A percentile compares a stretch with the other conserved stretches of the same genome.
Evolutionary conservation across 2,888 invertebrate genomes (phyloP).

Genomic region (Nymphalis urticae): DNA sequence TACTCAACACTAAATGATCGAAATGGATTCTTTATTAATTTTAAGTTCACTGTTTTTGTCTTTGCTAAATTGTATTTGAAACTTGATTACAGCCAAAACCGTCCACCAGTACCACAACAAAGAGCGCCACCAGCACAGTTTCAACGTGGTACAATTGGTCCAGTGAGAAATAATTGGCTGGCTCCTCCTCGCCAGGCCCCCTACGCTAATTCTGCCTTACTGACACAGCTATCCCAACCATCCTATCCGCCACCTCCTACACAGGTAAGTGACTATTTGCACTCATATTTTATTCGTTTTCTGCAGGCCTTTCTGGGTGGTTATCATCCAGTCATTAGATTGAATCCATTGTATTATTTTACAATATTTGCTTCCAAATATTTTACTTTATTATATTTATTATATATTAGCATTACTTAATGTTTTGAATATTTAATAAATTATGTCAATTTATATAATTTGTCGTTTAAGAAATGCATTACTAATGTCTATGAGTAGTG

Average conservation of each 20-base stretch:
- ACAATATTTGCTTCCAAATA: too few relatives aligned
- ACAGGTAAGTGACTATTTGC: slow-evolving; percentile 42
- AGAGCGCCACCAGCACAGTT: slow-evolving; percentile 38
- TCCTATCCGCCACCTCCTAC: slow-evolving; percentile 78
- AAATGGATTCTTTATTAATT: too few relatives aligned
- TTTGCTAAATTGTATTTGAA: neutral
- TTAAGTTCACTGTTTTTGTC: neutral
- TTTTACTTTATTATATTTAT: too few relatives aligned
- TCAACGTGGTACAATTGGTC: slow-evolving; percentile 39
- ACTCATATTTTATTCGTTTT: neutral
- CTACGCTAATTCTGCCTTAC: slow-evolving; percentile 77
- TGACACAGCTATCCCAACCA: slow-evolving; percentile 84
- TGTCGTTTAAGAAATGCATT: neutral
- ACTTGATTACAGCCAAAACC: slow-evolving; percentile 15
- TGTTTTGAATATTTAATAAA: too few relatives aligned
- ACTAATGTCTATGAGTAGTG: too few relatives aligned
- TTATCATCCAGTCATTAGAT: too few relatives aligned
- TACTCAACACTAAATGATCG: too few relatives aligned
- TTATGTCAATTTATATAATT: too few relatives aligned
- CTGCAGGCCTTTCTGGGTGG: neutral
- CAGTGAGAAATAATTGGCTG: slow-evolving; percentile 49
- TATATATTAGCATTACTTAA: too few relatives aligned
- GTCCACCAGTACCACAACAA: slow-evolving; percentile 24
- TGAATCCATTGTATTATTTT: too few relatives aligned
- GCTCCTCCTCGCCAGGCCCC: slow-evolving; percentile 62